Conservation (phyloP, 1,140 invertebrate species). For the Charaxes varanes region DNA sequence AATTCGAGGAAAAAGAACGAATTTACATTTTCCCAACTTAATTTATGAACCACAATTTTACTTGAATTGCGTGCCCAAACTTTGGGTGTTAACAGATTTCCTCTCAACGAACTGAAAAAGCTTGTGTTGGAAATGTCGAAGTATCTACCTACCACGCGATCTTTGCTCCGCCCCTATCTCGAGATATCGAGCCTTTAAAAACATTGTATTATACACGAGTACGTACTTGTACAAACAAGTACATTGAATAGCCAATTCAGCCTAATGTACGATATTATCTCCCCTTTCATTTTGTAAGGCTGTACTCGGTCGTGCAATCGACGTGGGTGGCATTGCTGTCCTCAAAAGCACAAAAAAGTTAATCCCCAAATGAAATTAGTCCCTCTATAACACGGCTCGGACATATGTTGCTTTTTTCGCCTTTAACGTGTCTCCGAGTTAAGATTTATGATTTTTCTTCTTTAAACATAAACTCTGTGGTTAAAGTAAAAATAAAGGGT, state of each 20-base stretch:
- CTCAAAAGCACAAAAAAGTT: conserved; percentile 53
- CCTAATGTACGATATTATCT: conserved; percentile 36
- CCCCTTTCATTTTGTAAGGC: conserved; percentile 26
- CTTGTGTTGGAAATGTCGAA: no score
- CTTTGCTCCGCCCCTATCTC: neutral
- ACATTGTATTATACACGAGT: conserved; percentile 10
- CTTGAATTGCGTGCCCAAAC: no score
- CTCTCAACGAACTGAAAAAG: no score
- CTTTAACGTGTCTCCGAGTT: conserved; percentile 47
- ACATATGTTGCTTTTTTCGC: conserved; percentile 71
- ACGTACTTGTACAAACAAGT: conserved; percentile 14
- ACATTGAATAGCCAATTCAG: conserved; percentile 27
- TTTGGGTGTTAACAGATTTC: no score
- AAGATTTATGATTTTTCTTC: conserved; percentile 63
- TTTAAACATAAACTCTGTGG: conserved; percentile 53
- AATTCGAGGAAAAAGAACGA: no score
- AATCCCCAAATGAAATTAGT: conserved; percentile 67
- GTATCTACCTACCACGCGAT: no score
- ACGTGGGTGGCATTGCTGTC: conserved; percentile 62
- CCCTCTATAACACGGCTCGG: conserved; percentile 63
- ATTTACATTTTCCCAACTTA: no score
- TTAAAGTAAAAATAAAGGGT: conserved; percentile 35
- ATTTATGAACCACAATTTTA: no score
- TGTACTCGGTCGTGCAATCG: conserved; percentile 37
- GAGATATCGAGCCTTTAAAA: neutral